Percentiles rank a stretch among this genome's conserved stretches.
Evolutionary conservation across 2,888 invertebrate genomes (phyloP).

Genomic region (Atrina japonica): DNA sequence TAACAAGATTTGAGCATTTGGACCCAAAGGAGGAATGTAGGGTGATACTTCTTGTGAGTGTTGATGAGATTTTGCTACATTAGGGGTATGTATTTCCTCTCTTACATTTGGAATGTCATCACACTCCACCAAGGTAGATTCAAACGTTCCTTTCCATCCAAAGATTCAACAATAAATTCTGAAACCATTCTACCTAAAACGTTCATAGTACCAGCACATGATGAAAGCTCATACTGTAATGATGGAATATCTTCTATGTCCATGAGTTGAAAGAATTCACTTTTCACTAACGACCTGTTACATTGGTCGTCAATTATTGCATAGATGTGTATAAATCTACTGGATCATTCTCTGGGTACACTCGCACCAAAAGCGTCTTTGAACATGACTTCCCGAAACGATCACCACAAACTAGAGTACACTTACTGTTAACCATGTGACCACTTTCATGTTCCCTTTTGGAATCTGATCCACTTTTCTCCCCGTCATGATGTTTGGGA

Average conservation of each 20-base stretch:
- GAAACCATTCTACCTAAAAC: slow-evolving; percentile 27
- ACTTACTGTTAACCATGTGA: slow-evolving; percentile 15
- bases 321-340: slow-evolving; percentile 1
- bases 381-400: slow-evolving; percentile 30
- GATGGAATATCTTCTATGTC: background rate
- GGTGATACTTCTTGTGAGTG: slow-evolving; percentile 35
- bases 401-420: slow-evolving; percentile 34
- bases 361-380: slow-evolving; percentile 24
- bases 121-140: slow-evolving; percentile 46
- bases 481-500: slow-evolving; percentile 7
- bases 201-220: slow-evolving; percentile 42
- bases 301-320: slow-evolving; percentile 17
- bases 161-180: slow-evolving; percentile 13
- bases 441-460: background rate
- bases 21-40: slow-evolving; percentile 36
- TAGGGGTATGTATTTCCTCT: slow-evolving; percentile 34
- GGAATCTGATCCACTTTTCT: background rate
- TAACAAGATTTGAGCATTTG: slow-evolving; percentile 25
- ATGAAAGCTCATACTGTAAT: slow-evolving; percentile 34
- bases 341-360: slow-evolving; percentile 12
- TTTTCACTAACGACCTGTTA: slow-evolving; percentile 7
- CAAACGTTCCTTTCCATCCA: too few relatives aligned
- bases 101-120: slow-evolving; percentile 33
- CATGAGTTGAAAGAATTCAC: slow-evolving; percentile 16
- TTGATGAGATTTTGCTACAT: slow-evolving; percentile 27